These are phyloP conservation scores for Tragelaphus scriptus DNA, from an alignment of 2,113 vertebrate species.

Conservation along the genomic window DNA sequence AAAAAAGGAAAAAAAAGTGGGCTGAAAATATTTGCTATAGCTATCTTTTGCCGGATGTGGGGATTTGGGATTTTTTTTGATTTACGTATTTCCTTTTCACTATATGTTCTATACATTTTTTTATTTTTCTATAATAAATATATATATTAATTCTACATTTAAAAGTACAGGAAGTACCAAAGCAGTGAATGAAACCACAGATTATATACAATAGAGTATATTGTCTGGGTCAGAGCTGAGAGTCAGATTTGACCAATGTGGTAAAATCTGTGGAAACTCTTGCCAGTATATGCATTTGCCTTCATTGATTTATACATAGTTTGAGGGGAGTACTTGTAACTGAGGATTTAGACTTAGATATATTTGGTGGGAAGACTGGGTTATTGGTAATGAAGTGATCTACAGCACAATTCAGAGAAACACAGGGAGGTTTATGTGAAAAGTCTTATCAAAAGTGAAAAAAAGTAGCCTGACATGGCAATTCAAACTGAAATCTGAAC, in stretches of 20 bases:
- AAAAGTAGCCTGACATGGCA: background rate
- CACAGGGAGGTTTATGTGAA: background rate
- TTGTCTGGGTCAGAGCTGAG: background rate
- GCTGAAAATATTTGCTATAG: background rate
- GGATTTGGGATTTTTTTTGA: background rate
- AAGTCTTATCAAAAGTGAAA: background rate
- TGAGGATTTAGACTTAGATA: background rate
- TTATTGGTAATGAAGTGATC: background rate
- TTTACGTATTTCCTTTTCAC: background rate
- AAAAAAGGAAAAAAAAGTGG: background rate
- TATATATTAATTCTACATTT: background rate
- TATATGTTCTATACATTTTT: background rate
- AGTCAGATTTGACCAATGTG: background rate
- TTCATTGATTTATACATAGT: background rate
- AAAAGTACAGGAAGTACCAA: background rate
- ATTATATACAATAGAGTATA: background rate
- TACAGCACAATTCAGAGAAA: background rate
- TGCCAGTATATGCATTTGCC: background rate
- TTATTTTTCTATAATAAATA: background rate
- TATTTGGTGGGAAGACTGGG: background rate
- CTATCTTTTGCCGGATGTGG: background rate
- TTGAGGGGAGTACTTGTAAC: background rate
- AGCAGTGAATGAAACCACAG: background rate
- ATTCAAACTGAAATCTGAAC: background rate
- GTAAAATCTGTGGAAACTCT: background rate